These are phyloP conservation scores for Triops cancriformis DNA, from an alignment of 1,140 invertebrate species.

Conservation along the genomic window DNA sequence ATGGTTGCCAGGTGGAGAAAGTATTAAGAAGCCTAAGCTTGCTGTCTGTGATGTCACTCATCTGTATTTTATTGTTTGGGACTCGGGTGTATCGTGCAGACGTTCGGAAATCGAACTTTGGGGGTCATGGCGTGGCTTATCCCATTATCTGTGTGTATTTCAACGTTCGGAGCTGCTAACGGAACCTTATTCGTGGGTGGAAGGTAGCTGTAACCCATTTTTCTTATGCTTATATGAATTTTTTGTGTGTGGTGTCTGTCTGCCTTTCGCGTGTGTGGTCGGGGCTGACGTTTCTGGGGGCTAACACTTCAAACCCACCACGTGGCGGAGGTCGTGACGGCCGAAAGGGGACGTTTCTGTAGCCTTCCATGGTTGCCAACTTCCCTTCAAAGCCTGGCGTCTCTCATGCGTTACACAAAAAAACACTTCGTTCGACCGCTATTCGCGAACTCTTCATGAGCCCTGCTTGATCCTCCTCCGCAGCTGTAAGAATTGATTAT, in stretches of 20 bases:
- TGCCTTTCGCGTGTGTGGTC: neutral
- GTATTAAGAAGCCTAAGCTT: neutral
- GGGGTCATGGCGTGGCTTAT: constrained; percentile 84
- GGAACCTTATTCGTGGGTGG: constrained; percentile 88
- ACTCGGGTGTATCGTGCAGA: constrained; percentile 40
- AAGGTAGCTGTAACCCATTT: constrained; percentile 44
- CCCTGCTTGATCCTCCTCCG: neutral
- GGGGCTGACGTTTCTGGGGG: neutral
- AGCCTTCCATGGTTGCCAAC: neutral
- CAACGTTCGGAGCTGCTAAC: constrained; percentile 93
- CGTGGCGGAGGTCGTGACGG: too few relatives aligned
- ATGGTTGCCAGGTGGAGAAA: neutral
- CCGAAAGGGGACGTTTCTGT: too few relatives aligned
- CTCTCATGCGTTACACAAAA: neutral
- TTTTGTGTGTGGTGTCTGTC: neutral
- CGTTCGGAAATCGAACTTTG: constrained; percentile 73
- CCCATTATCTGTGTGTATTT: constrained; percentile 89
- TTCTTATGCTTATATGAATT: constrained; percentile 11
- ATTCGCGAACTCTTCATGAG: neutral
- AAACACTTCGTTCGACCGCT: too few relatives aligned
- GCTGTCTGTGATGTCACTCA: neutral
- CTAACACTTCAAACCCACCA: too few relatives aligned
- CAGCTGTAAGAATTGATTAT: constrained; percentile 16
- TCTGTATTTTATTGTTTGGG: neutral
- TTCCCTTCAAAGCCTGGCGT: neutral